Conservation (phyloP, 1,140 invertebrate genomes). For the Drosophila tsacasi region DNA sequence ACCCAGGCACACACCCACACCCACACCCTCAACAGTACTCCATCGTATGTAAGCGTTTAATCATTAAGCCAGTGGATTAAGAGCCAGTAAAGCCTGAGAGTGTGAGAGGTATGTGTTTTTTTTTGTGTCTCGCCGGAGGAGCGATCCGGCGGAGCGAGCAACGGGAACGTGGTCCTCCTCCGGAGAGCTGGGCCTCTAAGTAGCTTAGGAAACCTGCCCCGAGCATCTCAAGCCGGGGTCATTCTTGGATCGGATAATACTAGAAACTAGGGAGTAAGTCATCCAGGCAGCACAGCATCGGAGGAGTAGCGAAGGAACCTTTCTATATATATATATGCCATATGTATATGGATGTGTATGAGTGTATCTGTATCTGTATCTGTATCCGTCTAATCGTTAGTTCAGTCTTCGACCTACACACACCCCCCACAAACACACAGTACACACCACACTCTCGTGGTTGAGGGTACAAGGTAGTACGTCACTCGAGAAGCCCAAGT, state of each 20-base stretch:
- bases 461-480: no score
- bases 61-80: constrained; percentile 68
- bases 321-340: constrained; percentile 11
- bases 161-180: not conserved
- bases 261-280: constrained; percentile 44
- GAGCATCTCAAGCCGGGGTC: not conserved
- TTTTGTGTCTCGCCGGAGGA: constrained; percentile 32
- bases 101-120: constrained; percentile 46
- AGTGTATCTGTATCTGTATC: constrained; percentile 37
- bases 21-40: constrained; percentile 35
- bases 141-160: not conserved
- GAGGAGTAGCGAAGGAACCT: constrained; percentile 9
- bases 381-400: constrained; percentile 43
- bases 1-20: not conserved
- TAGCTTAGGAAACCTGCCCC: constrained; percentile 27
- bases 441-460: constrained; percentile 1
- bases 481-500: not conserved
- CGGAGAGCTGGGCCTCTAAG: constrained; percentile 7
- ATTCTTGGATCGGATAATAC: constrained; percentile 40
- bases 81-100: constrained; percentile 34
- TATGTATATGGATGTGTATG: constrained; percentile 35
- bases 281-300: constrained; percentile 17
- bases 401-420: constrained; percentile 17
- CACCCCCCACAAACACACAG: not conserved
- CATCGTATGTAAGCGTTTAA: constrained; percentile 68